These are phyloP conservation scores for Altica lythri DNA, from an alignment of 2,888 invertebrate genomes.

Conservation along the genomic window DNA sequence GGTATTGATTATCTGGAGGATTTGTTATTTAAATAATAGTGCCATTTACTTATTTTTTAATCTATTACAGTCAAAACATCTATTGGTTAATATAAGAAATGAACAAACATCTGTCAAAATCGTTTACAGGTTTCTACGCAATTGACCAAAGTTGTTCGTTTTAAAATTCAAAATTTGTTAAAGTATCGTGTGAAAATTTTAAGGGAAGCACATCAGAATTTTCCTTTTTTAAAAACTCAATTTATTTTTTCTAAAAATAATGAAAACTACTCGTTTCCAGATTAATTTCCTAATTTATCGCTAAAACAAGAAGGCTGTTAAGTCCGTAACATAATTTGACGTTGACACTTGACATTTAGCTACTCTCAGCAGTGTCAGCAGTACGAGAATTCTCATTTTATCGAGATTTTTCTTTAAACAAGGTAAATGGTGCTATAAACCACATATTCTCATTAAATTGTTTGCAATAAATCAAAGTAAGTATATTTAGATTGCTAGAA, in stretches of 20 bases:
- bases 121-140: conserved; percentile 19
- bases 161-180: too few species aligned
- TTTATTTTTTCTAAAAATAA: too few species aligned
- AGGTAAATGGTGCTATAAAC: conserved; percentile 37
- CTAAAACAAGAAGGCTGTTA: too few species aligned
- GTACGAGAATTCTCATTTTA: conserved; percentile 26
- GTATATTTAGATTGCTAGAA: conserved; percentile 14
- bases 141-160: background rate
- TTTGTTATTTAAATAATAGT: conserved; percentile 41
- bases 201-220: too few species aligned
- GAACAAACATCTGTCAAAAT: conserved; percentile 18
- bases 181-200: too few species aligned
- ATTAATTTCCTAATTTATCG: background rate
- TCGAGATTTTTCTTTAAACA: conserved; percentile 27
- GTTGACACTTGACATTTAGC: conserved; percentile 18
- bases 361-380: conserved; percentile 18
- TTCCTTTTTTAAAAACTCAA: too few species aligned
- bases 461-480: conserved; percentile 28
- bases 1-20: conserved; percentile 39
- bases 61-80: conserved; percentile 32
- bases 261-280: too few species aligned
- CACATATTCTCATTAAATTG: conserved; percentile 12
- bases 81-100: conserved; percentile 29
- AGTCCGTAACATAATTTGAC: too few species aligned
- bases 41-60: conserved; percentile 37